phyloP scores from a whole-genome alignment of 1,140 invertebrate species.

The Akabosia matsudoensis region DNA sequence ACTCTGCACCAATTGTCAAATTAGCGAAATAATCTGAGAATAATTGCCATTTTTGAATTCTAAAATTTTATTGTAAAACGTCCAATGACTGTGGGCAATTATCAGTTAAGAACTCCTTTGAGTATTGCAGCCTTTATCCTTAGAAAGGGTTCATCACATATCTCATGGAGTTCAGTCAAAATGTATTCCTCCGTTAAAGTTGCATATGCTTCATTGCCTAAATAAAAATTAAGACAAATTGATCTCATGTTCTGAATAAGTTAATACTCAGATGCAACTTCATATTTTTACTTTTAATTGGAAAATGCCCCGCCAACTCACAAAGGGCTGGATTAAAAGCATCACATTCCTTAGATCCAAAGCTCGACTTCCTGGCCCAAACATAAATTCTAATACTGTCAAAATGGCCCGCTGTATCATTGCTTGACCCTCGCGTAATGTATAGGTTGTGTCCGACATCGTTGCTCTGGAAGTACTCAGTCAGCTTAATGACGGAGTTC shows the following conservation, averaged over 20 bases:
- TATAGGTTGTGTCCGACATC: constrained; percentile 67
- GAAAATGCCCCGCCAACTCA: constrained; percentile 67
- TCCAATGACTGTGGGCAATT: neutral
- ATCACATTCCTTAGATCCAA: constrained; percentile 56
- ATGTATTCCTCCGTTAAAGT: constrained; percentile 49
- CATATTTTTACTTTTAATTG: constrained; percentile 57
- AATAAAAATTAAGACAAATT: constrained; percentile 40
- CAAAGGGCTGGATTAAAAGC: constrained; percentile 62
- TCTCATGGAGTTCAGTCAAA: constrained; percentile 27
- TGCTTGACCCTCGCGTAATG: constrained; percentile 58
- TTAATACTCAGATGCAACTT: too few relatives aligned
- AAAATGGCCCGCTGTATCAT: constrained; percentile 35
- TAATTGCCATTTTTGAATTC: neutral
- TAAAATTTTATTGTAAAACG: neutral
- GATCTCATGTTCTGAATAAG: too few relatives aligned
- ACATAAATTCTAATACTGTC: constrained; percentile 60
- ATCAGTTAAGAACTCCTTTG: too few relatives aligned
- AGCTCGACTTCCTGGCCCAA: constrained; percentile 60
- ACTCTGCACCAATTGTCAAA: too few relatives aligned
- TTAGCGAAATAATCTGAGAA: too few relatives aligned
- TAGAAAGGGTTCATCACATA: constrained; percentile 42
- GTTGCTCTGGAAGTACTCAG: constrained; percentile 57
- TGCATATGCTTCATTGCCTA: constrained; percentile 55
- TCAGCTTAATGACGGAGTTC: constrained; percentile 54
- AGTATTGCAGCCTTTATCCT: too few relatives aligned